A percentile compares a stretch with the other conserved stretches of the same genome.
phyloP scores from a whole-genome alignment of 2,797 vertebrate genomes.

The Chelidonichthys spinosus region DNA sequence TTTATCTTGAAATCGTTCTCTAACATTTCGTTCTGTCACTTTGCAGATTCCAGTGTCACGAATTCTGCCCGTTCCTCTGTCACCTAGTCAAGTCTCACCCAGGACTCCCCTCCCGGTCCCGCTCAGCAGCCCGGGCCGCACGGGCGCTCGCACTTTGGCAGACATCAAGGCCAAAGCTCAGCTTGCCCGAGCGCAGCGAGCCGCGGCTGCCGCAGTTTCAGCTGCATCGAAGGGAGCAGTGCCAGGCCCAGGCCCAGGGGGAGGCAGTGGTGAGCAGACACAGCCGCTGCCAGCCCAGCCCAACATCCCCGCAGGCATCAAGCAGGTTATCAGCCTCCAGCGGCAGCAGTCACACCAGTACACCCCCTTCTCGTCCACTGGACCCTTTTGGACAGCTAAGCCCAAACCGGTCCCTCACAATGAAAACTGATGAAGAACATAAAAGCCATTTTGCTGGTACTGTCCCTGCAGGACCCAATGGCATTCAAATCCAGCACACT shows the following conservation, averaged over 20 bases:
- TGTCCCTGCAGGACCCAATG: conserved; percentile 7
- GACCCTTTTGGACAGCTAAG: conserved; percentile 53
- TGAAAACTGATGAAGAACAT: conserved; percentile 55
- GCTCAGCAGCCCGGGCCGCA: conserved; percentile 89
- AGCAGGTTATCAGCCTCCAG: conserved; percentile 66
- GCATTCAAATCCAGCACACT: conserved; percentile 29
- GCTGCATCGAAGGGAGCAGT: conserved; percentile 81
- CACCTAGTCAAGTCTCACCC: conserved; percentile 88
- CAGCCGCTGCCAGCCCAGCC: conserved; percentile 66
- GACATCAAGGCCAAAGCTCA: conserved; percentile 99
- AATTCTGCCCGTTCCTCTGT: conserved; percentile 88
- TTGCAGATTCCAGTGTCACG: conserved; percentile 92
- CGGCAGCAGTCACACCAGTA: conserved; percentile 51
- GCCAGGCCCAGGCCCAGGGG: conserved; percentile 88
- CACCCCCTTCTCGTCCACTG: conserved; percentile 50
- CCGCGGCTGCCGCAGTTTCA: conserved; percentile 85
- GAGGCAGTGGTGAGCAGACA: conserved; percentile 73
- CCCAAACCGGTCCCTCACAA: conserved; percentile 50
- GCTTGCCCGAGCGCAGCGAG: conserved; percentile 91
- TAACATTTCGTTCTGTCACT: conserved; percentile 16
- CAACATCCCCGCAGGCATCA: conserved; percentile 86
- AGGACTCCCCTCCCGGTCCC: conserved; percentile 86
- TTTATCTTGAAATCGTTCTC: conserved; percentile 4
- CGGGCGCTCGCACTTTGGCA: conserved; percentile 94
- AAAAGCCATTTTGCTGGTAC: conserved; percentile 12